A percentile compares a stretch with the other conserved stretches of the same genome.
Evolutionary conservation across 2,113 vertebrate species (phyloP).

Genomic region (Triplophysa siluroides): DNA sequence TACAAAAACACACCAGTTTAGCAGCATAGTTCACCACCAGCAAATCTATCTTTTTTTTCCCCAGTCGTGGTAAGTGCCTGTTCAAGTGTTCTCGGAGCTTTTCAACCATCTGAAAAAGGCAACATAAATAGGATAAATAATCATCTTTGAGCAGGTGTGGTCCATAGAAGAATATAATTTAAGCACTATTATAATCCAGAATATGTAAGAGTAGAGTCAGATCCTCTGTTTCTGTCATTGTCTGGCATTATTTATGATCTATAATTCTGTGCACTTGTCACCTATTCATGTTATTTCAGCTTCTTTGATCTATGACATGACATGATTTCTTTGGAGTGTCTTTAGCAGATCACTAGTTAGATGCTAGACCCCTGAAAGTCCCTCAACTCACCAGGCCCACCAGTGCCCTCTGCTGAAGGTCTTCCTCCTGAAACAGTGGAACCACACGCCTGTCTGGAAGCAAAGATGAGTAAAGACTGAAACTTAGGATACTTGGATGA

Average conservation of each 20-base stretch:
- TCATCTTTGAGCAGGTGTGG: not conserved
- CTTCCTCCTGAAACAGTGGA: constrained; percentile 92
- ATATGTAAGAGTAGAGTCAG: not conserved
- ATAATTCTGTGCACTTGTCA: not conserved
- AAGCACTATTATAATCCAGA: not conserved
- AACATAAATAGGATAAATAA: not conserved
- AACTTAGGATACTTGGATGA: too few relatives aligned
- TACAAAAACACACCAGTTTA: constrained; percentile 73
- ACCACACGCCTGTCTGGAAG: constrained; percentile 81
- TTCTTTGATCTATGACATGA: not conserved
- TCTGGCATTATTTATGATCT: not conserved
- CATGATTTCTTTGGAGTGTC: not conserved
- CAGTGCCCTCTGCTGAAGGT: constrained; percentile 82
- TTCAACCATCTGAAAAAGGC: constrained; percentile 80
- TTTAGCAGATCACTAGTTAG: not conserved
- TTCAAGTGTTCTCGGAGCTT: constrained; percentile 90
- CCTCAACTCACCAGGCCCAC: constrained; percentile 84
- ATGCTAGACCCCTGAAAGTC: not conserved
- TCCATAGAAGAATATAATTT: not conserved
- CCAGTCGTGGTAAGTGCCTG: constrained; percentile 82
- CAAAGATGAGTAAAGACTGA: not conserved
- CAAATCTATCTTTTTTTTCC: constrained; percentile 88
- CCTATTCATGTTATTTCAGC: not conserved
- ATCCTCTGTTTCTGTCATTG: not conserved
- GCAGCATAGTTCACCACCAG: constrained; percentile 88